A percentile compares a stretch with the other conserved stretches of the same genome.
These are phyloP conservation scores for Zenarchopterus dispar DNA, from an alignment of 2,797 vertebrate genomes.

Conservation along the genomic window DNA sequence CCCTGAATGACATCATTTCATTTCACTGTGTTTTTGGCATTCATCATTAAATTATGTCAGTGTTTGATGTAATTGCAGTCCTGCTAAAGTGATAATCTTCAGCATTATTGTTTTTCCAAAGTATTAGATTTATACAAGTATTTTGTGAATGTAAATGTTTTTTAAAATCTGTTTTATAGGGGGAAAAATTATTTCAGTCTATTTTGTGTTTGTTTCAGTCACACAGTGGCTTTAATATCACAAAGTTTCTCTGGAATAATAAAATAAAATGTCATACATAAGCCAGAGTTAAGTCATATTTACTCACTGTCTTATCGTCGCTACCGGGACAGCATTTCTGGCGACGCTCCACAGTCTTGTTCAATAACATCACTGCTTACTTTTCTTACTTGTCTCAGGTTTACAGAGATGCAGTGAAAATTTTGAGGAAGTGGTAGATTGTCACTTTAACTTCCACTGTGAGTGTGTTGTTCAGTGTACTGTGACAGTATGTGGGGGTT, in stretches of 20 bases:
- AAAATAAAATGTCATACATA: too few relatives aligned
- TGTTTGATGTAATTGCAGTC: conserved; percentile 33
- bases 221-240: too few relatives aligned
- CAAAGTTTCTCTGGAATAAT: too few relatives aligned
- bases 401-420: not conserved
- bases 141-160: not conserved
- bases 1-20: conserved; percentile 11
- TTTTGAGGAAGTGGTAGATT: conserved; percentile 31
- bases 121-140: not conserved
- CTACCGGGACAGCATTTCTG: too few relatives aligned
- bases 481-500: conserved; percentile 31
- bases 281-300: too few relatives aligned
- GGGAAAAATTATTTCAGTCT: not conserved
- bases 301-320: too few relatives aligned
- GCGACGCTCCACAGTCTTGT: not conserved
- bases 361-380: too few relatives aligned
- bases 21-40: conserved; percentile 15
- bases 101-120: conserved; percentile 1
- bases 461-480: conserved; percentile 15
- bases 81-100: conserved; percentile 46
- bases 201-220: conserved; percentile 1
- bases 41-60: conserved; percentile 5
- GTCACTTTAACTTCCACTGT: conserved; percentile 29
- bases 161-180: not conserved
- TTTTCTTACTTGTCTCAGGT: not conserved